A percentile compares a stretch with the other conserved stretches of the same genome.
Conservation (phyloP, 2,113 vertebrate species). For the Tringa solitaria region DNA sequence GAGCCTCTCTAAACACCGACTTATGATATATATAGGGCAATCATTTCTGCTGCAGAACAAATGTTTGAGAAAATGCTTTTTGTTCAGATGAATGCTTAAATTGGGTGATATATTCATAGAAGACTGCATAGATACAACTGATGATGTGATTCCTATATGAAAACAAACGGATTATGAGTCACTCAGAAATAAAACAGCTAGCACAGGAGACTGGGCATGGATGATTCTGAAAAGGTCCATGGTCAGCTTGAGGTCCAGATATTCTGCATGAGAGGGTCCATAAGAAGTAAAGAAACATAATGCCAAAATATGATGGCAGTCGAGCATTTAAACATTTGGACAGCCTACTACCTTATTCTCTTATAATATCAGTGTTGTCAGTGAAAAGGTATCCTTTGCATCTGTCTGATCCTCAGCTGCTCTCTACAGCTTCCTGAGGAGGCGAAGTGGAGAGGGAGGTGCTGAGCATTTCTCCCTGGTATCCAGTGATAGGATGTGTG, state of each 20-base stretch:
- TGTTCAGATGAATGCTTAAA: not conserved
- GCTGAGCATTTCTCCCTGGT: not conserved
- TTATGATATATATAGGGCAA: not conserved
- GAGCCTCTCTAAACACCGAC: not conserved
- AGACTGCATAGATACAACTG: not conserved
- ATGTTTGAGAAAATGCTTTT: not conserved
- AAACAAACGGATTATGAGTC: not conserved
- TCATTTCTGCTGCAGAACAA: not conserved
- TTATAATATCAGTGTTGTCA: not conserved
- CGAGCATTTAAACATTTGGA: not conserved
- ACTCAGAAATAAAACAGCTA: not conserved
- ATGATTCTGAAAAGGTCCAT: not conserved
- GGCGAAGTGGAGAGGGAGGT: not conserved
- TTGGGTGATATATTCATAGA: not conserved
- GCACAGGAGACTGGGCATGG: not conserved
- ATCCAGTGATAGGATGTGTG: fast-evolving
- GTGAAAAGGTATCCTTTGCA: not conserved
- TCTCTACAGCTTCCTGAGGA: not conserved
- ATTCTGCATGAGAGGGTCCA: not conserved
- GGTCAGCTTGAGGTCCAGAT: not conserved
- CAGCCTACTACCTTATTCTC: not conserved
- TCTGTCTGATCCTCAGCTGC: not conserved
- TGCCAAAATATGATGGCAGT: not conserved
- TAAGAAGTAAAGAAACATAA: not conserved
- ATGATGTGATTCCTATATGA: not conserved